Conservation (phyloP, 2,888 invertebrate species). For the Sinelater perroti region DNA sequence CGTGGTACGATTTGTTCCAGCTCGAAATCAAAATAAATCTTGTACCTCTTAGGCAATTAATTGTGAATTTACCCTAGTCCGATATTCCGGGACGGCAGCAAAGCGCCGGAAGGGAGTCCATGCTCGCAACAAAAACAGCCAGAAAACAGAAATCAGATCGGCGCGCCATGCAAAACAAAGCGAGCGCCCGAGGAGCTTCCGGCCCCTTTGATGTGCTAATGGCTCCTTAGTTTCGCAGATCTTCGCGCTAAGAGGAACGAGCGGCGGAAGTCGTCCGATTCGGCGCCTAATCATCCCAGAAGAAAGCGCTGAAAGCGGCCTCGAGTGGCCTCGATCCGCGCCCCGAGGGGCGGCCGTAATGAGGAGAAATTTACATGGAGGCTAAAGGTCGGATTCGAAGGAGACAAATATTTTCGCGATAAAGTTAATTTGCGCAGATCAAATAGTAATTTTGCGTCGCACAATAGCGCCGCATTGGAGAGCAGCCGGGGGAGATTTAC, state of each 20-base stretch:
- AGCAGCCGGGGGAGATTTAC: constrained; percentile 28
- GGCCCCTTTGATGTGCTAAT: constrained; percentile 16
- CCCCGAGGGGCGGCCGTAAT: constrained; percentile 7
- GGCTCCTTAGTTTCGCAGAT: constrained; percentile 12
- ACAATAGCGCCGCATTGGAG: constrained; percentile 30
- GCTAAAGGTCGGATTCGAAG: background rate
- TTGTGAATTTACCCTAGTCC: constrained; percentile 18
- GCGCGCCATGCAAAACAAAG: constrained; percentile 10
- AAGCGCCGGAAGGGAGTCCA: background rate
- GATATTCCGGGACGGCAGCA: background rate
- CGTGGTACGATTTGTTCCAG: constrained; percentile 30
- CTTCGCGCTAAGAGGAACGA: constrained; percentile 16
- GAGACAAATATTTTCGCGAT: constrained; percentile 27
- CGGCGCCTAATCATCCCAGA: constrained; percentile 18
- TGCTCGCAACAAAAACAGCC: background rate
- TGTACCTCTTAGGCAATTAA: constrained; percentile 25
- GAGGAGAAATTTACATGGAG: constrained; percentile 21
- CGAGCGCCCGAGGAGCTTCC: constrained; percentile 4
- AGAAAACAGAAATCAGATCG: background rate
- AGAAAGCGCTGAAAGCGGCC: constrained; percentile 16
- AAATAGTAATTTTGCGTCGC: constrained; percentile 32
- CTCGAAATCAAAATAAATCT: constrained; percentile 26
- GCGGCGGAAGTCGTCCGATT: constrained; percentile 23
- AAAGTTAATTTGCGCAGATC: constrained; percentile 34
- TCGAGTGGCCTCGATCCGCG: constrained; percentile 1